These are phyloP conservation scores for Epinotia bilunana DNA, from an alignment of 2,888 invertebrate species.

Conservation along the genomic window DNA sequence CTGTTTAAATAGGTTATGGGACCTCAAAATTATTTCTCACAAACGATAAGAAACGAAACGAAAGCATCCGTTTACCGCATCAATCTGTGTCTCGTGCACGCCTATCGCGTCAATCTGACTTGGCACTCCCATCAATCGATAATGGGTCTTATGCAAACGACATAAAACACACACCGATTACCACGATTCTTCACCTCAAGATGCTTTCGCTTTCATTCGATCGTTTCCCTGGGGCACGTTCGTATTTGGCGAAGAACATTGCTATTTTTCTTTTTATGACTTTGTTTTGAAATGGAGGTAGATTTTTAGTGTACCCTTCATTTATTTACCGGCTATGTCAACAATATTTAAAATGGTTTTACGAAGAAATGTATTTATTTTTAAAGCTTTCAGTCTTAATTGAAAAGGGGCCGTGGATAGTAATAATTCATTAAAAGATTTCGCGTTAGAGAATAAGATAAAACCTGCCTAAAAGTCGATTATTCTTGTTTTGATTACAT, in stretches of 20 bases:
- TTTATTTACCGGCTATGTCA: constrained; percentile 33
- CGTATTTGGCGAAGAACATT: constrained; percentile 1
- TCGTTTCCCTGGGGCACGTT: constrained; percentile 7
- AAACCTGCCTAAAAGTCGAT: not conserved
- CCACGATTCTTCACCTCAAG: not conserved
- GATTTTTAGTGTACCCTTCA: constrained; percentile 34
- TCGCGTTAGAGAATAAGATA: not conserved
- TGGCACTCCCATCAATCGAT: constrained; percentile 20
- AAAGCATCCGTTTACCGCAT: constrained; percentile 33
- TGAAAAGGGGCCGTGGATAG: not conserved
- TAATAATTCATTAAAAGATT: constrained; percentile 5
- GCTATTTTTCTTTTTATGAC: constrained; percentile 22
- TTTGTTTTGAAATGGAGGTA: constrained; percentile 33
- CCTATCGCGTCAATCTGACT: constrained; percentile 18
- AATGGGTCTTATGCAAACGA: constrained; percentile 22
- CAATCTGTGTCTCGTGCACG: constrained; percentile 40
- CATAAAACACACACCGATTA: constrained; percentile 4
- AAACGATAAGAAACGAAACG: too few relatives aligned
- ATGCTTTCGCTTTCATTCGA: constrained; percentile 5
- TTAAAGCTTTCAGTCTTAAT: constrained; percentile 4
- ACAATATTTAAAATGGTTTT: constrained; percentile 26
- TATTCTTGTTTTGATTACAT: not conserved
- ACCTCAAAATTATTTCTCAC: not conserved
- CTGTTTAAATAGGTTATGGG: not conserved
- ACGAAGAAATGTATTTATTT: constrained; percentile 6